Evolutionary conservation across 2,113 vertebrate species (phyloP).

Genomic region (Rana temporaria): DNA sequence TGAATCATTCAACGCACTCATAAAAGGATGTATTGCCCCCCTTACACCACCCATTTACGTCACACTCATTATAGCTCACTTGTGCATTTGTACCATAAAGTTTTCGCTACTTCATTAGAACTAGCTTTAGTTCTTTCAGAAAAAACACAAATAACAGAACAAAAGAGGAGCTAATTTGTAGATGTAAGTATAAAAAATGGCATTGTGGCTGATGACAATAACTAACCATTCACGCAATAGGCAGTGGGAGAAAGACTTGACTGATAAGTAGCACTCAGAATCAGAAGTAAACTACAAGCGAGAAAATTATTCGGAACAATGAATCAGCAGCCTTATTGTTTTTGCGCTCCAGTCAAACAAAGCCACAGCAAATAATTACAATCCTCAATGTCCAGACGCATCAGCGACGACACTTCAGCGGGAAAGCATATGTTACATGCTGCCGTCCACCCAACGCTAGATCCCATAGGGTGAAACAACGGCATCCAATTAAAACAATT

Average conservation of each 20-base stretch:
- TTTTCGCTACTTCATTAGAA: not conserved
- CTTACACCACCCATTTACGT: too few relatives aligned
- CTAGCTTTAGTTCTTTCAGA: constrained; percentile 1
- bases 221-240: constrained; percentile 2
- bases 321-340: constrained; percentile 39
- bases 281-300: constrained; percentile 42
- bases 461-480: constrained; percentile 38
- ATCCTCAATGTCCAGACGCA: constrained; percentile 39
- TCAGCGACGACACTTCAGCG: constrained; percentile 25
- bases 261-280: constrained; percentile 21
- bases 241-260: constrained; percentile 15
- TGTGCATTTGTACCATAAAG: too few relatives aligned
- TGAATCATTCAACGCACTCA: too few relatives aligned
- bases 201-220: constrained; percentile 41
- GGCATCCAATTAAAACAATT: constrained; percentile 42
- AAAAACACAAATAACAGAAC: not conserved
- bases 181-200: constrained; percentile 3
- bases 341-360: constrained; percentile 11
- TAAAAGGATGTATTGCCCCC: too few relatives aligned
- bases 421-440: constrained; percentile 32
- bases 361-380: constrained; percentile 40
- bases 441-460: constrained; percentile 14
- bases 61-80: too few relatives aligned
- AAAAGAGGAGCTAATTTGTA: constrained; percentile 32
- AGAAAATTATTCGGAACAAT: constrained; percentile 47